phyloP scores from a whole-genome alignment of 2,888 invertebrate species.

The Pachliopta kotzebuea region DNA sequence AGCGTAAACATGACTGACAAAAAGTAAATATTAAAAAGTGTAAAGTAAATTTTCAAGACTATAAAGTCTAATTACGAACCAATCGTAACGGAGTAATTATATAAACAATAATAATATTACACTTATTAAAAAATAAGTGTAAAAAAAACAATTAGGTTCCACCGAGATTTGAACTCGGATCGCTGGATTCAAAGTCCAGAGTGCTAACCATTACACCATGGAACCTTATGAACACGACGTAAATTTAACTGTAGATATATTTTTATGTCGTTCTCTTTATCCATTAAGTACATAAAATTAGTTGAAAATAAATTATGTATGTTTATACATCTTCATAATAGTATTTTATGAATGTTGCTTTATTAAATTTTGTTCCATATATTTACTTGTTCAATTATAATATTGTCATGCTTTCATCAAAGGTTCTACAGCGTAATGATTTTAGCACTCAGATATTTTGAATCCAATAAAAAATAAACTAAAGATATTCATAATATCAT shows the following conservation, averaged over 20 bases:
- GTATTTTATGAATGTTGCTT: background rate
- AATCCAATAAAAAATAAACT: constrained; percentile 4
- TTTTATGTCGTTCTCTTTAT: too few species aligned
- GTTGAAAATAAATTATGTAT: background rate
- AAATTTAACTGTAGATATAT: background rate
- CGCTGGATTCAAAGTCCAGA: constrained; percentile 92
- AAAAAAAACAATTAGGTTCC: constrained; percentile 74
- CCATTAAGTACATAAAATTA: too few species aligned
- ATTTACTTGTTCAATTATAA: background rate
- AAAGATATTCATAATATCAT: background rate
- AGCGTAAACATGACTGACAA: background rate
- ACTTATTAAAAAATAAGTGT: background rate
- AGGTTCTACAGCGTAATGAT: background rate
- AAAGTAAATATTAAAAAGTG: background rate
- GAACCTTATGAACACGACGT: constrained; percentile 66
- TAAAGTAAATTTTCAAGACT: background rate
- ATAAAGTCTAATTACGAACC: background rate
- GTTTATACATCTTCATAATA: background rate
- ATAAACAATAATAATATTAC: background rate
- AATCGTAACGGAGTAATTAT: background rate
- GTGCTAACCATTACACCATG: constrained; percentile 91
- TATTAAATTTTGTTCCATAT: background rate
- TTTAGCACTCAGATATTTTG: background rate
- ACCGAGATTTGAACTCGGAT: constrained; percentile 92
- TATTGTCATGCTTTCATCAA: background rate